phyloP scores from a whole-genome alignment of 2,113 vertebrate species.

The Dinomys branickii region DNA sequence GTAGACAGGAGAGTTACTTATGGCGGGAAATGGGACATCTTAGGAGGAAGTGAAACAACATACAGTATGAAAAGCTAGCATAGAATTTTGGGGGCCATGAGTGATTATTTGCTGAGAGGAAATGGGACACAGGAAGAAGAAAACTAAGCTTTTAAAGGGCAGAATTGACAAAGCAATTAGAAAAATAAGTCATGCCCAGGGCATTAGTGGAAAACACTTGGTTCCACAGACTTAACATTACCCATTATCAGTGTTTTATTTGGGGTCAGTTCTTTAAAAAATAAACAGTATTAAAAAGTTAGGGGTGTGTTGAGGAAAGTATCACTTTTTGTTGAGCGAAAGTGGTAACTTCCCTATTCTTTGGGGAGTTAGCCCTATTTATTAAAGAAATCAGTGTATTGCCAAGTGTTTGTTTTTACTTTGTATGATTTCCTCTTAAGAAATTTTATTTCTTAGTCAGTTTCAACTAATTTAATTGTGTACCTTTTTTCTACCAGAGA shows the following conservation, averaged over 20 bases:
- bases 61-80: not conserved
- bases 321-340: not conserved
- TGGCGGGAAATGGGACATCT: not conserved
- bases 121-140: not conserved
- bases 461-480: not conserved
- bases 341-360: slow-evolving; percentile 13
- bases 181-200: not conserved
- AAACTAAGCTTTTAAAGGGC: not conserved
- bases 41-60: not conserved
- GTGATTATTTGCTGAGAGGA: not conserved
- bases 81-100: not conserved
- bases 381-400: not conserved
- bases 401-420: not conserved
- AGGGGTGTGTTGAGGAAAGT: not conserved
- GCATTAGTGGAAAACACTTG: not conserved
- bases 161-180: not conserved
- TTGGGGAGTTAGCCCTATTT: not conserved
- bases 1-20: not conserved
- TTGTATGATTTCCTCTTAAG: not conserved
- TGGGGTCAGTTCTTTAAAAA: not conserved
- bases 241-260: not conserved
- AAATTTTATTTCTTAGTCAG: slow-evolving; percentile 42
- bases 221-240: not conserved
- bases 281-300: not conserved
- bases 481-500: not conserved